Conservation (phyloP, 2,888 invertebrate species). For the Eristalinus sepulchralis region DNA sequence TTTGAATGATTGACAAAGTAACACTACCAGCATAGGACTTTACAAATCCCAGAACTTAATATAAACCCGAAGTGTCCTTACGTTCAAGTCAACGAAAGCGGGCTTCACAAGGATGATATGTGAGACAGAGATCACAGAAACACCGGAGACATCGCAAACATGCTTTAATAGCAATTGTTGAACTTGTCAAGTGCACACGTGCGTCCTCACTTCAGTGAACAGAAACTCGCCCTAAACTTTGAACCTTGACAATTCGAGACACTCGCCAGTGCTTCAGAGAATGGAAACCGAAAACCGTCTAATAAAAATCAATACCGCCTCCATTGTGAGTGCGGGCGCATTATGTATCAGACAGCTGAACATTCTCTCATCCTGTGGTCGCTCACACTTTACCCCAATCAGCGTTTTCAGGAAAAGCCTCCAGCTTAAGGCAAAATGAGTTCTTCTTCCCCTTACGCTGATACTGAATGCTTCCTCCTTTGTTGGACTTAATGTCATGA, state of each 20-base stretch:
- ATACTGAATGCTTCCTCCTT: constrained; percentile 21
- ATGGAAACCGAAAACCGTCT: not conserved
- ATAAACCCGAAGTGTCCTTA: no score
- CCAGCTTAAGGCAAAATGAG: not conserved
- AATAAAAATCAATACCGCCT: not conserved
- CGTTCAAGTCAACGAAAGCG: no score
- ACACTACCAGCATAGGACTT: no score
- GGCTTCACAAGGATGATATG: no score
- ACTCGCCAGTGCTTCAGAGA: not conserved
- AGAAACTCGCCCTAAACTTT: not conserved
- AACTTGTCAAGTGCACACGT: not conserved
- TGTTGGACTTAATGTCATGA: constrained; percentile 37
- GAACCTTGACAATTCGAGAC: not conserved
- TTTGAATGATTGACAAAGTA: no score
- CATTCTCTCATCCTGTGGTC: not conserved
- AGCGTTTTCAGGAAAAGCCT: constrained; percentile 5
- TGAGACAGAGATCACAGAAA: no score
- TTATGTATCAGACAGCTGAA: not conserved
- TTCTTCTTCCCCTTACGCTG: not conserved
- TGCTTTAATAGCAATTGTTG: not conserved
- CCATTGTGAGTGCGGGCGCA: not conserved
- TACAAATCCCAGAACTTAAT: no score
- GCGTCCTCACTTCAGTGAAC: not conserved
- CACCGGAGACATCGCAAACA: no score
- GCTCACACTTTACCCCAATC: not conserved